Evolutionary conservation across 1,140 invertebrate genomes (phyloP).

Genomic region (Luehdorfia chinensis): DNA sequence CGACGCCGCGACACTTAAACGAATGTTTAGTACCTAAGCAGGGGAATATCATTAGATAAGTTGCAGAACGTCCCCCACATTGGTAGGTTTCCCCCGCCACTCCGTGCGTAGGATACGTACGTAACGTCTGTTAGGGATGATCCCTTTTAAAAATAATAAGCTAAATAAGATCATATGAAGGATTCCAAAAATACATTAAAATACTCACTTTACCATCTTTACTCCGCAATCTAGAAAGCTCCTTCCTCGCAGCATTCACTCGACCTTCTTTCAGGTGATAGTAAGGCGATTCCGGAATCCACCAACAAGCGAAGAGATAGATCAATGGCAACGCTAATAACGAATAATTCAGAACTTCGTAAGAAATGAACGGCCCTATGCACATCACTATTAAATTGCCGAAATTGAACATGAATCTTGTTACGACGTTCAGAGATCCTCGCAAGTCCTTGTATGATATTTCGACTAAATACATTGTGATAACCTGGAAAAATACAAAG

Average conservation of each 20-base stretch:
- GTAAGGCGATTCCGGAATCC: conserved; percentile 88
- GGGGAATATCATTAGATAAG: no score
- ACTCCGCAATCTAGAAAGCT: conserved; percentile 52
- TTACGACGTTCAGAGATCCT: conserved; percentile 80
- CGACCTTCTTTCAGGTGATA: conserved; percentile 79
- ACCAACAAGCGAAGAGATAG: conserved; percentile 78
- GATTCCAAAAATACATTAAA: not conserved
- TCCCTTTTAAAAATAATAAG: no score
- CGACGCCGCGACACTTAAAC: no score
- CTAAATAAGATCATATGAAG: no score
- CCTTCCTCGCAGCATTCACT: conserved; percentile 58
- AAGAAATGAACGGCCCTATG: conserved; percentile 74
- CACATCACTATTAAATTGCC: conserved; percentile 77
- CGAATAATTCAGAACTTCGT: conserved; percentile 66
- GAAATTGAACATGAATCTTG: conserved; percentile 81
- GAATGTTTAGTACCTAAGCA: no score
- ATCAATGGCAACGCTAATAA: conserved; percentile 64
- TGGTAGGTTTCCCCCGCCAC: no score
- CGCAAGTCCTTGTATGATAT: conserved; percentile 81
- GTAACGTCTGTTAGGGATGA: no score
- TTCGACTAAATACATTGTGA: conserved; percentile 83
- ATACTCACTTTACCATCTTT: conserved; percentile 46
- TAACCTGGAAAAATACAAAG: conserved; percentile 68
- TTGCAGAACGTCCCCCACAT: no score
- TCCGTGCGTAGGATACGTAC: no score